A percentile compares a stretch with the other conserved stretches of the same genome.
Evolutionary conservation across 1,140 invertebrate species (phyloP).

Genomic region (Centruroides sculpturatus): DNA sequence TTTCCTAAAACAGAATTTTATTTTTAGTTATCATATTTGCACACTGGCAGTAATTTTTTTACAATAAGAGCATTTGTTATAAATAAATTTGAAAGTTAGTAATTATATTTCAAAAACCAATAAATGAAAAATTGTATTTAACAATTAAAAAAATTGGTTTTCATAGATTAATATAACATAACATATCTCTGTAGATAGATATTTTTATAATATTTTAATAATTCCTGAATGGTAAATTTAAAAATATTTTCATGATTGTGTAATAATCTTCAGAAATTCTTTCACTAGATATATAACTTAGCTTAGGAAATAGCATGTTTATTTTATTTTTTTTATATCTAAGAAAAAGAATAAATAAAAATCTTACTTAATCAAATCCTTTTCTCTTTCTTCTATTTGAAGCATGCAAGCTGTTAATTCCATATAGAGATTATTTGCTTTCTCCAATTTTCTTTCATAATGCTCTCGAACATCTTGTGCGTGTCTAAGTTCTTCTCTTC

Average conservation of each 20-base stretch:
- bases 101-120: too few relatives aligned
- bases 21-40: too few relatives aligned
- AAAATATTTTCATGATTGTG: not conserved
- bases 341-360: not conserved
- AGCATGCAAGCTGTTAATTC: slow-evolving; percentile 65
- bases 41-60: too few relatives aligned
- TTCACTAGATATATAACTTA: not conserved
- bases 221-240: too few relatives aligned
- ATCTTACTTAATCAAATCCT: slow-evolving; percentile 58
- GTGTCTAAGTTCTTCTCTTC: slow-evolving; percentile 67
- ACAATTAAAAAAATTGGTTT: too few relatives aligned
- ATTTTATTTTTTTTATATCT: not conserved
- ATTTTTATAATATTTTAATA: not conserved
- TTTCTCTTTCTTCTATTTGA: slow-evolving; percentile 73
- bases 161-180: too few relatives aligned
- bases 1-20: too few relatives aligned
- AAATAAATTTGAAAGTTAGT: too few relatives aligned
- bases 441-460: slow-evolving; percentile 78
- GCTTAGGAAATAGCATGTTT: too few relatives aligned
- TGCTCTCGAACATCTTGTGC: slow-evolving; percentile 79
- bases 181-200: too few relatives aligned
- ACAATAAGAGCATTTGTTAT: too few relatives aligned
- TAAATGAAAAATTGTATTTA: too few relatives aligned
- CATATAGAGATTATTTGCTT: slow-evolving; percentile 80
- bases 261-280: not conserved